phyloP scores from a whole-genome alignment of 2,888 invertebrate species.

The Zaprionus bogoriensis region DNA sequence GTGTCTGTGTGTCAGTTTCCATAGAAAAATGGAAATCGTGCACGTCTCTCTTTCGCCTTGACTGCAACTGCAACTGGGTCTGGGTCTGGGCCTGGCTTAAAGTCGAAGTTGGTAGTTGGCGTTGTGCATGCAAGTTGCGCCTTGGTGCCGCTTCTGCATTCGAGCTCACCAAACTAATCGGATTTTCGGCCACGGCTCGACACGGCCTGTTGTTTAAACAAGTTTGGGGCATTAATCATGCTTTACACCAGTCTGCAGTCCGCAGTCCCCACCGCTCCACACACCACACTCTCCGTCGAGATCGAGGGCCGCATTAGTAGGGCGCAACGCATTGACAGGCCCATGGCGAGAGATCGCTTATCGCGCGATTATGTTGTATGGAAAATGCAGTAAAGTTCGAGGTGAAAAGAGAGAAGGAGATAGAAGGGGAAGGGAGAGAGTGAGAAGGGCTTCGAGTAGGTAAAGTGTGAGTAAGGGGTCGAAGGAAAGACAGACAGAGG shows the following conservation, averaged over 20 bases:
- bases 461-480: too few relatives aligned
- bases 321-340: constrained; percentile 73
- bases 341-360: constrained; percentile 66
- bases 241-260: constrained; percentile 61
- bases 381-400: constrained; percentile 31
- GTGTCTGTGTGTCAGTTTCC: constrained; percentile 67
- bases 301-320: constrained; percentile 56
- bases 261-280: not conserved
- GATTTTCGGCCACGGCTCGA: constrained; percentile 73
- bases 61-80: not conserved
- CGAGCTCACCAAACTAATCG: constrained; percentile 63
- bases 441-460: too few relatives aligned
- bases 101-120: not conserved
- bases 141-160: constrained; percentile 39
- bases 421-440: not conserved
- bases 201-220: constrained; percentile 72
- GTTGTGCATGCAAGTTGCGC: not conserved
- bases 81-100: constrained; percentile 9
- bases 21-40: constrained; percentile 71
- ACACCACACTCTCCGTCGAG: constrained; percentile 18
- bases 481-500: too few relatives aligned
- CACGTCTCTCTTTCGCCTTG: constrained; percentile 14
- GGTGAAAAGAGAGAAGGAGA: not conserved
- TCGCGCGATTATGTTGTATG: constrained; percentile 70
- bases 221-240: constrained; percentile 76